Evolutionary conservation across 1,140 invertebrate genomes (phyloP), one percentile per base, ranked within the genome.

Genomic region (Palaemon carinicauda): DNA sequence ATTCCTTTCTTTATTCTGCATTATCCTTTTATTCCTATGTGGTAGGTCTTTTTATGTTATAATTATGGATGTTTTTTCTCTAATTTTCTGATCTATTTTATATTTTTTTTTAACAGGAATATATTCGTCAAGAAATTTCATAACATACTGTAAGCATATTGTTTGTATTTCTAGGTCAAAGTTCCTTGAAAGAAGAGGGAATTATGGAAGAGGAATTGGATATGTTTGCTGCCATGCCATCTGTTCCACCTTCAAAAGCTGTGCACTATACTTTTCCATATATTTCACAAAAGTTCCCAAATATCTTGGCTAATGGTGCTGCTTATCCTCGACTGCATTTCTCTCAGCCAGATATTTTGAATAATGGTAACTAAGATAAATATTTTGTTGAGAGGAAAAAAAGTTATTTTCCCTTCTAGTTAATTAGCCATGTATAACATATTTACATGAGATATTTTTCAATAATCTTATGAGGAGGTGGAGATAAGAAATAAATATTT

Each of bases 171-270:
- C 51, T 33, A 87, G 85, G 85, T 50, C 79, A 89, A 80, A 82
- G 87, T 65, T 84, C 77, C n/a, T 31, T 71, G 5, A 75, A 83
- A 53, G 81, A 83, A 24, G 82, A 80, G 10, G 87, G 87, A 17
- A 80, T 89, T 19, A 90, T 91, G 65, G 90, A 91, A 80, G 92
- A 92, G 88, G 91, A 92, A 80, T 88, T 89, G 31, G 91, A 92
- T 86, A 88, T 91, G 31, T 82, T 91, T 15, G 79, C 87, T 31
- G 80, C 79, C 4, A 81, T 92, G 65, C 92, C 92, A 12, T 86
- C 88, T 14, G 80, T 92, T 41, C 87, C 89, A 15, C 89, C 91
- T 50, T 80, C 84, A 33, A 83, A 90, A 24, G 89, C 89, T 73
- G 81, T 83, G 33, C 90, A 91, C 87, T 92, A 92, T 88, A 92